phyloP scores from a whole-genome alignment of 2,797 vertebrate genomes.

The Hipposideros larvatus region DNA sequence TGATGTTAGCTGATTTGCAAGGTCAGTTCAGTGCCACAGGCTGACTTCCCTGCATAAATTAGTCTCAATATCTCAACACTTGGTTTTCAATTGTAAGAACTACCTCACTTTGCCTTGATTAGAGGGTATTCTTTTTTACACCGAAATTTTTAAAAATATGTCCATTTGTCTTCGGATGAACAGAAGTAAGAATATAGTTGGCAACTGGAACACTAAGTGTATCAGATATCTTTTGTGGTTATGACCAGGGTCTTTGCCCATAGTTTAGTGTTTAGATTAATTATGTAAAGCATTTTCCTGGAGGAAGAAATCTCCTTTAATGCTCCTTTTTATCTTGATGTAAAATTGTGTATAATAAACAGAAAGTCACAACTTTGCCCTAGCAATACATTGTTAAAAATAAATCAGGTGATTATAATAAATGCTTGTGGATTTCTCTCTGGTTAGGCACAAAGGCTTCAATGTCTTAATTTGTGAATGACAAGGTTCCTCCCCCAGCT shows the following conservation, averaged over 20 bases:
- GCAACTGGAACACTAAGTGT: conserved; percentile 15
- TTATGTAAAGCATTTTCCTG: not conserved
- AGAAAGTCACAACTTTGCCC: not conserved
- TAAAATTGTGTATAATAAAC: conserved; percentile 11
- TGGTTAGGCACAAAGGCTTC: not conserved
- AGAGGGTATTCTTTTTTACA: not conserved
- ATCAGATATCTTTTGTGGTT: conserved; percentile 3
- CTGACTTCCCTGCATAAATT: conserved; percentile 59
- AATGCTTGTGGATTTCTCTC: not conserved
- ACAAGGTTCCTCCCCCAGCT: not conserved
- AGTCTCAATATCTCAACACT: conserved; percentile 51
- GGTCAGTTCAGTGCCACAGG: conserved; percentile 51
- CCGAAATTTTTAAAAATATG: conserved; percentile 17
- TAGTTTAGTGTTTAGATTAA: conserved; percentile 9
- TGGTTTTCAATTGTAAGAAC: conserved; percentile 66
- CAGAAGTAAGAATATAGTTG: conserved; percentile 35
- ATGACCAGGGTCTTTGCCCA: not conserved
- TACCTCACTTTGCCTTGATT: conserved; percentile 64
- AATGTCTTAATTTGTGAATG: conserved; percentile 45
- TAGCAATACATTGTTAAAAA: conserved; percentile 25
- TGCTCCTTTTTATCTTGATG: conserved; percentile 25
- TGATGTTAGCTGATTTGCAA: conserved; percentile 64
- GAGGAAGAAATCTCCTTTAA: conserved; percentile 29
- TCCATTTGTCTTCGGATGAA: conserved; percentile 48
- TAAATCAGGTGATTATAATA: not conserved